Conservation (phyloP, 2,888 invertebrate genomes). For the Diplolepis rosae region DNA sequence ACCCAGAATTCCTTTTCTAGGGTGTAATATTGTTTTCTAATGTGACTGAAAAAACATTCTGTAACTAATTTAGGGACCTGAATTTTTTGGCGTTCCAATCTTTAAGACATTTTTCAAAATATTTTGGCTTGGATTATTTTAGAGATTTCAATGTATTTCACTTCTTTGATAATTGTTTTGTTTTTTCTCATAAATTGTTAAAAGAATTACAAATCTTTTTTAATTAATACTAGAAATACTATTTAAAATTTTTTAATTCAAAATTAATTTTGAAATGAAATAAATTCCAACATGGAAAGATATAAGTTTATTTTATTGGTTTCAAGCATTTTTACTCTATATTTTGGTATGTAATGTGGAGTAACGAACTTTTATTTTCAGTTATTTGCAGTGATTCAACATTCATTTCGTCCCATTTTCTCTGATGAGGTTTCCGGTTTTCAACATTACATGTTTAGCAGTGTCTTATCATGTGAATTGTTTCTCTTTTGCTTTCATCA, state of each 20-base stretch:
- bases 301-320: no score
- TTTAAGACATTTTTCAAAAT: no score
- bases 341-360: not conserved
- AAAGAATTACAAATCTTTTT: no score
- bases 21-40: not conserved
- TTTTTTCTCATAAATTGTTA: no score
- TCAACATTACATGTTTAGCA: not conserved
- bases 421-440: not conserved
- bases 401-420: constrained; percentile 8
- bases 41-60: not conserved
- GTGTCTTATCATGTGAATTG: not conserved
- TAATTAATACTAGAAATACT: no score
- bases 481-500: not conserved
- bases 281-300: no score
- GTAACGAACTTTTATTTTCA: not conserved
- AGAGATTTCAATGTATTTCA: no score
- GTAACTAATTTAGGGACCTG: not conserved
- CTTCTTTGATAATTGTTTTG: no score
- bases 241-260: no score
- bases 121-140: no score
- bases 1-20: not conserved
- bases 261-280: no score
- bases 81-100: not conserved
- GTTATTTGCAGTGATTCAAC: not conserved
- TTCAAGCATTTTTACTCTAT: no score